Evolutionary conservation across 2,797 vertebrate species (phyloP), one percentile per base, ranked within the genome.

Genomic region (Melanotaenia nigrans): DNA sequence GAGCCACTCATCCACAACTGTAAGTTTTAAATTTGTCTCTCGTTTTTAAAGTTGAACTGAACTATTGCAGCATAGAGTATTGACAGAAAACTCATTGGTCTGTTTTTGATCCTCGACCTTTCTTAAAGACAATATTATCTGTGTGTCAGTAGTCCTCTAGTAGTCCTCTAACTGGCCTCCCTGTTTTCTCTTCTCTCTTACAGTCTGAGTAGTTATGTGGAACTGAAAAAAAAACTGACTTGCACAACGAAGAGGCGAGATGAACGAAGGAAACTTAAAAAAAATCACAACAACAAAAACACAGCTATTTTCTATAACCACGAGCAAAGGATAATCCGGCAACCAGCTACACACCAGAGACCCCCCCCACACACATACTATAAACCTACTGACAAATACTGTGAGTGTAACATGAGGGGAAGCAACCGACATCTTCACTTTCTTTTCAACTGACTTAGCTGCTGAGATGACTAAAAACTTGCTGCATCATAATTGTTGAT

Each of bases 1-100:
- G 91, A 97, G 95, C 90, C 96, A 98, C 10, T 86, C 91, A 1
- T 90, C 96, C 82, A 94, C 94, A 82, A 78, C 90, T 85, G 98
- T 95, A 83, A 94, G 92, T 90, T 13, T 47, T 14, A 20, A 12
- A 45, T 2, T n/a, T 30, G 1, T n/a, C 5, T 18, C n/a, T 8
- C 33, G 25, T 16, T 14, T 65, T 56, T 63, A 22, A 0, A 61
- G 0, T 56, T 55, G 20, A 74, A 49, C 42, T 11, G 32, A 38
- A 57, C 61, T 28, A 71, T 10, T 25, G 53, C 42, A 55, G 22
- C 56, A 32, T 6, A n/a, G 35, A 30, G 51, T 28, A 1, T 53
- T 45, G 28, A 62, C 3, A 45, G 32, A 73, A 33, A 6, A 8
- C 35, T 12, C 4, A 24, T 7, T 7, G 0, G 12, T 67, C 32